Conservation (phyloP, 2,888 invertebrate genomes). For the Nineta flava region DNA sequence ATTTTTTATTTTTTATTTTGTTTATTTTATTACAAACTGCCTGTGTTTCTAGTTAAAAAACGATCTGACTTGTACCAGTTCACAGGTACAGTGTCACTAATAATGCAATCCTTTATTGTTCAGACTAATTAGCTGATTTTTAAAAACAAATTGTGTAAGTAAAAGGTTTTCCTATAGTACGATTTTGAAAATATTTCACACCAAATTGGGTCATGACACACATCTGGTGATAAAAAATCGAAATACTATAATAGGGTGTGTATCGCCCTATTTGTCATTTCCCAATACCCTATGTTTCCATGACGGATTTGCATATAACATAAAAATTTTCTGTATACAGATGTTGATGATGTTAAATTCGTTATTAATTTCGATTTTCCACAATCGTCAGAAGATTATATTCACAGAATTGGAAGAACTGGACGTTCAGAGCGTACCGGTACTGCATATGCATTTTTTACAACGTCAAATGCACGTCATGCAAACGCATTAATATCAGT, state of each 20-base stretch:
- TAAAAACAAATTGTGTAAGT: too few species aligned
- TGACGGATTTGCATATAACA: not conserved
- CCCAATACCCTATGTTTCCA: not conserved
- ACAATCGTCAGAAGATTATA: slow-evolving; percentile 93
- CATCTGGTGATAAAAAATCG: too few species aligned
- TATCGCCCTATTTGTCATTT: too few species aligned
- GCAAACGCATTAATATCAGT: slow-evolving; percentile 85
- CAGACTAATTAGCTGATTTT: not conserved
- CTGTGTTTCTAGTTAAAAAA: not conserved
- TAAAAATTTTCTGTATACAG: slow-evolving; percentile 43
- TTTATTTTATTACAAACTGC: not conserved
- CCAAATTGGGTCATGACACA: too few species aligned
- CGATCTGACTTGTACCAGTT: not conserved
- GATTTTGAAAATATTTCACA: too few species aligned
- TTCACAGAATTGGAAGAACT: slow-evolving; percentile 89
- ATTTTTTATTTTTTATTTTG: not conserved
- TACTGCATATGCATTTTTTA: slow-evolving; percentile 95
- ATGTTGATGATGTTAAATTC: slow-evolving; percentile 90
- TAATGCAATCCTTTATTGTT: not conserved
- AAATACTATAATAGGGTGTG: too few species aligned
- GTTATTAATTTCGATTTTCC: slow-evolving; percentile 98
- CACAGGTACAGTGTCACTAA: slow-evolving; percentile 1
- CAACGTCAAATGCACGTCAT: slow-evolving; percentile 77
- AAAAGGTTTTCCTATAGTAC: too few species aligned
- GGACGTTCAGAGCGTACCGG: slow-evolving; percentile 87